A percentile compares a stretch with the other conserved stretches of the same genome.
Evolutionary conservation across 2,888 invertebrate species (phyloP).

Genomic region (Polyploca ridens): DNA sequence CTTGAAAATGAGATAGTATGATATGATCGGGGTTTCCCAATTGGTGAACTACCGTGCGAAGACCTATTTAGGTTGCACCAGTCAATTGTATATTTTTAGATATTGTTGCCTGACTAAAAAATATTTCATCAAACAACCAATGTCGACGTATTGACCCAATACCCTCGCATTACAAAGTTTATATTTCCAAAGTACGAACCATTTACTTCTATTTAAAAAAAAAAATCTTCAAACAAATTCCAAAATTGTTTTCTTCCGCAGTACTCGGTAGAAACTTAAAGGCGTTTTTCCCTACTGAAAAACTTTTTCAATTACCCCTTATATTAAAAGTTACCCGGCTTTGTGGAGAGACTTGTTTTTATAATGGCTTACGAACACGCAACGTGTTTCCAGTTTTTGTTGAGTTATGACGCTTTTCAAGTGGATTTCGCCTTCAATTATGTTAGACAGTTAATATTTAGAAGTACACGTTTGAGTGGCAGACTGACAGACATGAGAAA

Average conservation of each 20-base stretch:
- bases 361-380: conserved; percentile 22
- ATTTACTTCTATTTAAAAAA: background rate
- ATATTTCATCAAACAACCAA: too few species aligned
- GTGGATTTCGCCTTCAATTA: background rate
- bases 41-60: too few species aligned
- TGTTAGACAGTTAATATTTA: background rate
- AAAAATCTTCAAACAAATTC: conserved; percentile 3
- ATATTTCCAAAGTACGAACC: background rate
- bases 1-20: too few species aligned
- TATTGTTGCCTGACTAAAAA: too few species aligned
- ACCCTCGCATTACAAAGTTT: background rate
- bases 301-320: conserved; percentile 33
- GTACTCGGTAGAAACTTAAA: conserved; percentile 15
- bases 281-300: conserved; percentile 26
- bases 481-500: background rate
- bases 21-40: too few species aligned
- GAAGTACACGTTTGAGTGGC: conserved; percentile 4
- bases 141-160: background rate
- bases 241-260: conserved; percentile 9
- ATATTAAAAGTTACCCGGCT: conserved; percentile 18
- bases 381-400: conserved; percentile 11
- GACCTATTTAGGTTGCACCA: too few species aligned
- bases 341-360: conserved; percentile 20
- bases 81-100: too few species aligned
- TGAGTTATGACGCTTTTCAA: conserved; percentile 1